These are phyloP conservation scores for Genyomyrus donnyi DNA, from an alignment of 2,113 vertebrate genomes.

Conservation along the genomic window DNA sequence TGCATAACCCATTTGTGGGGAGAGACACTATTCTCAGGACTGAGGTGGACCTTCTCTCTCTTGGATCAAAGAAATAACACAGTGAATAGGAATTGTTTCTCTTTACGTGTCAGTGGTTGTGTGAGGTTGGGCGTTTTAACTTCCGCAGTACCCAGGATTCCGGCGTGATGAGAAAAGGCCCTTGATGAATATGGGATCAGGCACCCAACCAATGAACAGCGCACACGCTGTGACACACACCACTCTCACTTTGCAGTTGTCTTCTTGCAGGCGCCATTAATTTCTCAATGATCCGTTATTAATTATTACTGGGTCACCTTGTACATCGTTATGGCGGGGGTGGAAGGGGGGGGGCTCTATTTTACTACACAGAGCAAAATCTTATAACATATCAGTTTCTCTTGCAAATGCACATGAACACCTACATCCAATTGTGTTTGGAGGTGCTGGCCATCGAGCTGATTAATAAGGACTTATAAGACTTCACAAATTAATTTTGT, in stretches of 20 bases:
- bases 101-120: no score
- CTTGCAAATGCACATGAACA: no score
- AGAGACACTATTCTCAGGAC: background rate
- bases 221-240: background rate
- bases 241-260: no score
- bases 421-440: no score
- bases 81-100: background rate
- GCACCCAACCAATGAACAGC: background rate
- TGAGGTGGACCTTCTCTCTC: background rate
- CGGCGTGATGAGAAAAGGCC: background rate
- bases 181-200: background rate
- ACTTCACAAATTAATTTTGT: no score
- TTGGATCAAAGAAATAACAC: background rate
- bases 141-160: background rate
- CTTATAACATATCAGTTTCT: no score
- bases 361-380: no score
- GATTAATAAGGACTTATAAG: no score
- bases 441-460: no score
- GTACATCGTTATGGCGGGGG: background rate
- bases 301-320: background rate
- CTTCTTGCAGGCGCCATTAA: background rate
- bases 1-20: background rate
- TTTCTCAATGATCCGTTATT: background rate
- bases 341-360: no score
- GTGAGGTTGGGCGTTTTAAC: background rate